A percentile compares a stretch with the other conserved stretches of the same genome.
phyloP scores from a whole-genome alignment of 2,797 vertebrate species.

The Artibeus lituratus region DNA sequence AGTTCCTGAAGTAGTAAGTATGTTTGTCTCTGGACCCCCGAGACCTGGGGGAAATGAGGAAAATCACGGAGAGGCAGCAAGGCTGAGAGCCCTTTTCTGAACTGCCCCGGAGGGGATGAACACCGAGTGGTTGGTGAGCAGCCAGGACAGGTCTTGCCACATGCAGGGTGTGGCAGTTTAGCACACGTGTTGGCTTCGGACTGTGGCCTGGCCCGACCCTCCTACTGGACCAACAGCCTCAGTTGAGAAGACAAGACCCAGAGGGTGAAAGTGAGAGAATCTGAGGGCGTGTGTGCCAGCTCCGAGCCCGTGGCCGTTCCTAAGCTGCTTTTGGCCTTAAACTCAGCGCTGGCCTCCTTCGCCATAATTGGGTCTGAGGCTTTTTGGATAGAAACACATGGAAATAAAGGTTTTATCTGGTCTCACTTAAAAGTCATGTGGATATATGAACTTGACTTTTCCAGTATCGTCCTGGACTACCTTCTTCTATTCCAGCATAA shows the following conservation, averaged over 20 bases:
- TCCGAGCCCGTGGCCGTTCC: background rate
- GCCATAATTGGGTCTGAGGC: background rate
- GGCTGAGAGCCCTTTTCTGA: background rate
- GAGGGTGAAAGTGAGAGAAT: background rate
- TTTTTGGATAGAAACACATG: slow-evolving; percentile 32
- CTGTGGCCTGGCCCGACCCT: background rate
- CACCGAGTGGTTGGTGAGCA: background rate
- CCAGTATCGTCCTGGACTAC: background rate
- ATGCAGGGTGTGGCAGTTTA: background rate
- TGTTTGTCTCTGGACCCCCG: background rate
- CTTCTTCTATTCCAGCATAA: slow-evolving; percentile 19
- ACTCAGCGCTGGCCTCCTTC: background rate
- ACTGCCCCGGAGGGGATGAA: background rate
- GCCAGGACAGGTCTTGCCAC: background rate
- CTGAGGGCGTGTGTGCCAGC: background rate
- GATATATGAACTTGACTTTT: slow-evolving; percentile 62
- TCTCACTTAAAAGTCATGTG: slow-evolving; percentile 47
- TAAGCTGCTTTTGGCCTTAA: background rate
- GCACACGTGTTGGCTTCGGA: background rate
- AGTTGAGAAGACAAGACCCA: background rate
- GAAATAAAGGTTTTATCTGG: slow-evolving; percentile 13
- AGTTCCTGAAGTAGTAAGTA: background rate
- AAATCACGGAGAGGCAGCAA: background rate
- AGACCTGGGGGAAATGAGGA: background rate
- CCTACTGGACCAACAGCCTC: background rate